These are phyloP conservation scores for Epinotia brunnichana DNA, from an alignment of 2,888 invertebrate genomes.

Conservation along the genomic window DNA sequence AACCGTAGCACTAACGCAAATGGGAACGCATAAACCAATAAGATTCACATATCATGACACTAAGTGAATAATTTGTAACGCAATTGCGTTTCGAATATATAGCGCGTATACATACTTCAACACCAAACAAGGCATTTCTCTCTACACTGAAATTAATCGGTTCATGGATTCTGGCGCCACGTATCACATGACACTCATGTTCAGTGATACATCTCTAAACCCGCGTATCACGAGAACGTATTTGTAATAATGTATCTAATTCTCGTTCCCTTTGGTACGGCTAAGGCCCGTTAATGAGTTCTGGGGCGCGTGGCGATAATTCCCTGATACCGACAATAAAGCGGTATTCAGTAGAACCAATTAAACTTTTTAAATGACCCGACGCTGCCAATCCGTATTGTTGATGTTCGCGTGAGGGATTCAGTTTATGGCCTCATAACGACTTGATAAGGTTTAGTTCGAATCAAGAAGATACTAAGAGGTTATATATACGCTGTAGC, in stretches of 20 bases:
- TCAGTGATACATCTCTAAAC: not conserved
- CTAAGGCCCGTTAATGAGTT: conserved; percentile 5
- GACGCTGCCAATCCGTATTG: conserved; percentile 15
- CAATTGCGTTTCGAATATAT: no score
- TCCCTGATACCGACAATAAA: not conserved
- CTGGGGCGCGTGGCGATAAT: not conserved
- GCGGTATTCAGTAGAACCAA: conserved; percentile 15
- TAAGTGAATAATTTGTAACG: no score
- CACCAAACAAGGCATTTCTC: not conserved
- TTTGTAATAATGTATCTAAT: not conserved
- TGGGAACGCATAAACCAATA: no score
- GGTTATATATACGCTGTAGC: not conserved
- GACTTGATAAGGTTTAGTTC: conserved; percentile 3
- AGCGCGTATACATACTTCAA: no score
- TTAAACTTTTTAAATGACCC: conserved; percentile 39
- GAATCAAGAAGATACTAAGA: not conserved
- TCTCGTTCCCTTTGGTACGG: not conserved
- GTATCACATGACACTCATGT: not conserved
- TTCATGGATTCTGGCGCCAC: not conserved
- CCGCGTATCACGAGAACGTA: not conserved
- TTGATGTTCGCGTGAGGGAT: conserved; percentile 22
- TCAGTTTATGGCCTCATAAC: conserved; percentile 20
- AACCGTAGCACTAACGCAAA: not conserved
- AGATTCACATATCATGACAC: no score
- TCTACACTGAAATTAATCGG: not conserved